phyloP scores from a whole-genome alignment of 2,113 vertebrate genomes.

The Ammodytes marinus region DNA sequence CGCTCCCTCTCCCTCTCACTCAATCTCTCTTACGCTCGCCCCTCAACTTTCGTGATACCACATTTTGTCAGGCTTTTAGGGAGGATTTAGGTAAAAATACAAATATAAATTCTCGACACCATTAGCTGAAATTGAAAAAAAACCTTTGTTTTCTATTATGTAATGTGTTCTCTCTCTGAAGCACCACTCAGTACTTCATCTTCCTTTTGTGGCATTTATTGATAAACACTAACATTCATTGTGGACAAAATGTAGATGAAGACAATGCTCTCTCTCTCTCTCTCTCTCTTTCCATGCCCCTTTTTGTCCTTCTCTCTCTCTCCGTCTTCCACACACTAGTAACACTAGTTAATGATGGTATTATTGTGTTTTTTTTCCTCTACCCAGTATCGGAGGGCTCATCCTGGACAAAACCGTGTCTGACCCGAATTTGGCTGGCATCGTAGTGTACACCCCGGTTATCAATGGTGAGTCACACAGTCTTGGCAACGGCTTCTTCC shows the following conservation, averaged over 20 bases:
- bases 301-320: not conserved
- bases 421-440: constrained; percentile 95
- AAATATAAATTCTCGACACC: not conserved
- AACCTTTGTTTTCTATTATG: too few relatives aligned
- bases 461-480: constrained; percentile 92
- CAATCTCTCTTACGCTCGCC: not conserved
- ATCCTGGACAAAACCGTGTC: constrained; percentile 99
- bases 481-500: not conserved
- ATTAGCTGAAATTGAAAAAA: constrained; percentile 11
- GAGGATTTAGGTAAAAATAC: not conserved
- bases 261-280: not conserved
- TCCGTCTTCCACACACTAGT: not conserved
- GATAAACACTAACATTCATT: constrained; percentile 7
- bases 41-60: not conserved
- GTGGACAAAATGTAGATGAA: constrained; percentile 22
- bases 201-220: not conserved
- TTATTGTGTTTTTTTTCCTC: constrained; percentile 42
- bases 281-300: not conserved
- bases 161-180: not conserved
- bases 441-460: constrained; percentile 97
- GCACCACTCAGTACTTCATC: not conserved
- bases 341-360: constrained; percentile 28
- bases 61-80: constrained; percentile 8
- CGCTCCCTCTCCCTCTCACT: not conserved
- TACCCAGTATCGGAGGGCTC: constrained; percentile 94